Evolutionary conservation across 2,888 invertebrate genomes (phyloP), one percentile per base, ranked within the genome.

Genomic region (Plemyria rubiginata): DNA sequence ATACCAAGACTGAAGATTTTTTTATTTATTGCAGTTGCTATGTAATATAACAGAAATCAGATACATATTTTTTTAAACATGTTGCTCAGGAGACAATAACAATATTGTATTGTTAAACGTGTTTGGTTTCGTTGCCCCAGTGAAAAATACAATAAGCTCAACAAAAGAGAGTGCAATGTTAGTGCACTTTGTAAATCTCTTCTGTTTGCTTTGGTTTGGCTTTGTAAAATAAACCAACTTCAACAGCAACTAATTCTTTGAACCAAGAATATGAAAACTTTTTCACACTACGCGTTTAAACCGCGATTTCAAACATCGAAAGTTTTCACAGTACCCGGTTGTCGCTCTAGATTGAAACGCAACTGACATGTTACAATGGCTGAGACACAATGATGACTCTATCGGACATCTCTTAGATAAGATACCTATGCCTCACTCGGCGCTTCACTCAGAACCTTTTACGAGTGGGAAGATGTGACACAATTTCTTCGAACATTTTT

Each of bases 341-440:
- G 78, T 82, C 70, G 61, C 81, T 40, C 22, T 7, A 32, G 78
- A 79, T 79, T 79, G 84, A 82, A 84, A 74, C 73, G 70, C 75
- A 63, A 73, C 75, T 78, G 80, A 79, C 80, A 70, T 40, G 36
- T 15, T 16, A 87, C 87, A 87, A 87, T 81, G 68, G 72, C 60
- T 65, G 58, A 61, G 54, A 68, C 75, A 80, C 82, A 82, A 84
- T 83, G 75, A 77, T 72, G 75, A 70, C 75, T 80, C 78, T 82
- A 84, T 84, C 82, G 80, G 85, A 83, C 85, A 75, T 78, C 77
- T 78, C 73, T 71, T 54, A 80, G 86, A 87, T 87, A 86, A 84
- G 82, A 81, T 81, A 81, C 79, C 68, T 48, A 78, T 70, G 72
- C 71, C 71, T 78, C 78, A 76, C 71, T 78, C 78, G 76, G 16